Evolutionary conservation across 2,113 vertebrate genomes (phyloP).

Genomic region (Reinhardtius hippoglossoides): DNA sequence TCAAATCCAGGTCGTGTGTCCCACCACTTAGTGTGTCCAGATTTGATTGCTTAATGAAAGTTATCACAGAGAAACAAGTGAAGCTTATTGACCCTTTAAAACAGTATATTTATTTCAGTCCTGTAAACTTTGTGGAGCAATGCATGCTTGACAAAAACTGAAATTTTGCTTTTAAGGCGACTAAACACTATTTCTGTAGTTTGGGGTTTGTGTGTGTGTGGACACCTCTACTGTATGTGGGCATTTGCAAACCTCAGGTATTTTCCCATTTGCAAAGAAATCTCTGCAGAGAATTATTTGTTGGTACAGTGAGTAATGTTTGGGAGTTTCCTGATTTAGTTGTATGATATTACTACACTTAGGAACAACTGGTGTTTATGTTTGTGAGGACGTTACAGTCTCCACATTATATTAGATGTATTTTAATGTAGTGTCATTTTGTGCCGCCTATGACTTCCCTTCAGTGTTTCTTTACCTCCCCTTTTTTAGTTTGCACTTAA

Average conservation of each 20-base stretch:
- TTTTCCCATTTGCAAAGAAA: constrained; percentile 11
- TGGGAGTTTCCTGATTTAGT: neutral
- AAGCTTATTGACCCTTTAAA: neutral
- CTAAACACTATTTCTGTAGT: neutral
- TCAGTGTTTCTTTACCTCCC: neutral
- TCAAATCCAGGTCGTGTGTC: neutral
- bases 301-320: neutral
- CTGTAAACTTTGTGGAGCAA: constrained; percentile 25
- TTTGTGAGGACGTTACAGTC: neutral
- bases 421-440: neutral
- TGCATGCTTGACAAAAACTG: neutral
- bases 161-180: neutral
- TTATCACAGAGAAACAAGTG: constrained; percentile 21
- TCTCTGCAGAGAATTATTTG: neutral
- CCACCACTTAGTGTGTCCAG: constrained; percentile 2
- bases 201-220: neutral
- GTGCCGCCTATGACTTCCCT: neutral
- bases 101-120: neutral
- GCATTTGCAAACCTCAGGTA: neutral
- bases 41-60: constrained; percentile 18
- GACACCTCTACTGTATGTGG: neutral
- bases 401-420: neutral
- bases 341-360: neutral
- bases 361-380: neutral
- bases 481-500: neutral